Evolutionary conservation across 2,888 invertebrate species (phyloP), one percentile per base, ranked within the genome.

Genomic region (Autographa gamma): DNA sequence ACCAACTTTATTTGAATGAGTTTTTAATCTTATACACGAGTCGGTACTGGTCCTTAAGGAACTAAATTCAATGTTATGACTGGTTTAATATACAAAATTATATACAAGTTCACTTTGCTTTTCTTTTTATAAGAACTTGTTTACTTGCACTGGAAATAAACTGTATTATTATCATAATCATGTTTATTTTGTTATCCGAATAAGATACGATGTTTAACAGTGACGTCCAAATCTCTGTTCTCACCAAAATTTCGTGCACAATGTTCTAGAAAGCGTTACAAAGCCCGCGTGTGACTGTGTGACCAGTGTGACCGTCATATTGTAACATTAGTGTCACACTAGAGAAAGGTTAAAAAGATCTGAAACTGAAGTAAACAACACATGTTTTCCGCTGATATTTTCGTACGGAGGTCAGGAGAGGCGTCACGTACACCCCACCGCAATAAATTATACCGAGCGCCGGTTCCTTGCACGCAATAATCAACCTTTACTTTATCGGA

Each of bases 341-440:
- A 64, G 63, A 71, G 71, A 79, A 71, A 79, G 77, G 74, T 71
- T 79, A 71, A 68, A 77, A 66, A 76, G 67, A 81, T 79, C 67
- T 76, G 52, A 74, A 71, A 54, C 62, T 63, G 66, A 74, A 82
- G 72, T 76, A 79, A 82, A 82, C 82, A 82, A 79, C 84, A 83
- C 67, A 69, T 79, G 79, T 81, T 79, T 71, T 76, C 65, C 60
- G 63, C 52, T 66, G 73, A 73, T 83, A 81, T 81, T 81, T 81
- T 63, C 66, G 76, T 73, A 52, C 59, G 66, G 76, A 74, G 82
- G 73, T 58, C 84, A 70, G 63, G 58, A 69, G 32, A 31, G 52
- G 52, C 73, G 81, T 81, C 82, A 84, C 84, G 77, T 74, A 77
- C 68, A 72, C 69, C 63, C 65, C 43, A 54, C 63, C 60, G 59